Evolutionary conservation across 2,797 vertebrate species (phyloP).

Genomic region (Sus cebifrons): DNA sequence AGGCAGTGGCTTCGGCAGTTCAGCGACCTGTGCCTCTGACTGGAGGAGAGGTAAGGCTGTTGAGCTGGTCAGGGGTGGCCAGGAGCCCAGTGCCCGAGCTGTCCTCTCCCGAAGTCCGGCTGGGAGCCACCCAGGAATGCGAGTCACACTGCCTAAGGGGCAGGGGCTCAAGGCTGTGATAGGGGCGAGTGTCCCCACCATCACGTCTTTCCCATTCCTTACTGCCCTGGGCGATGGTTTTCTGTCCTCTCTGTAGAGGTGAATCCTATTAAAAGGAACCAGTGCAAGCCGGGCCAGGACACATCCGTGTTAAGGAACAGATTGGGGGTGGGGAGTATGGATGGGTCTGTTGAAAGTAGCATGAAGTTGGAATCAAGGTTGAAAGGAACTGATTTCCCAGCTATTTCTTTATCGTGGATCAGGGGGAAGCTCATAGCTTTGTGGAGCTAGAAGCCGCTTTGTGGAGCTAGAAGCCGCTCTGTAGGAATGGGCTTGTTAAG

Average conservation of each 20-base stretch:
- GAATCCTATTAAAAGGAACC: not conserved
- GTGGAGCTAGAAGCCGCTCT: not conserved
- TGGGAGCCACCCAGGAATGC: not conserved
- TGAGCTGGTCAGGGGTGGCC: not conserved
- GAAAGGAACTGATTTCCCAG: not conserved
- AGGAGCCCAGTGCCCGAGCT: fast-evolving
- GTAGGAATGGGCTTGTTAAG: not conserved
- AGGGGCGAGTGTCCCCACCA: not conserved
- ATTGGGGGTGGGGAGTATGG: fast-evolving
- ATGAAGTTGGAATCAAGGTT: not conserved
- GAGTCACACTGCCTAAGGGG: not conserved
- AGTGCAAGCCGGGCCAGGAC: not conserved
- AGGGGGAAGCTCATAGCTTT: not conserved
- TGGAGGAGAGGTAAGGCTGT: slow-evolving; percentile 93
- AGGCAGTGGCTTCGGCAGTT: slow-evolving; percentile 93
- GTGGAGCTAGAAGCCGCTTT: not conserved
- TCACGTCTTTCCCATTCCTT: not conserved
- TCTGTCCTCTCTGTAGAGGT: not conserved
- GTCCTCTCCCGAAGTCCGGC: fast-evolving
- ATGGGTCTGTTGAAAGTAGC: not conserved
- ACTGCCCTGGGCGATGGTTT: not conserved
- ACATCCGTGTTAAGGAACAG: not conserved
- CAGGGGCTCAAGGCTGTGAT: not conserved
- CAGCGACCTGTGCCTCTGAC: slow-evolving; percentile 95
- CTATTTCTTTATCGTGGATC: not conserved